Evolutionary conservation across 2,888 invertebrate species (phyloP), one percentile per base, ranked within the genome.

Genomic region (Eugnorisma glareosa): DNA sequence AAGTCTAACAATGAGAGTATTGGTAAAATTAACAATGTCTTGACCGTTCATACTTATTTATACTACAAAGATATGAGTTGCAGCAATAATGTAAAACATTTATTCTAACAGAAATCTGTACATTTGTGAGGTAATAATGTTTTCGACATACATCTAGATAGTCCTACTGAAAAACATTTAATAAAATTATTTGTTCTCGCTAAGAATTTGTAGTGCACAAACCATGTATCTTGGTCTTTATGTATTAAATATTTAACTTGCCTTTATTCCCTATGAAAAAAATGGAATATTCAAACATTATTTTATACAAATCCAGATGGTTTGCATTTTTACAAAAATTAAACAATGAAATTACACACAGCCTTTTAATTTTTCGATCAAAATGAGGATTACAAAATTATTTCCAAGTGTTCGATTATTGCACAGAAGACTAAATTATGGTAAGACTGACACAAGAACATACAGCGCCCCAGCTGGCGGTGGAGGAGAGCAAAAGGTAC

Each of bases 331-430:
- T 81, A 75, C 67, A 78, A 59, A 80, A 83, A 81, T 81, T 79
- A 87, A 84, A 78, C 48, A 77, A 78, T 80, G 73, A 59, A 75
- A 81, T 83, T 73, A 85, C 86, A 75, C 57, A 67, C 64, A 80
- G 73, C 71, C 81, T 87, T 82, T 83, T 83, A 78, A 80, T 88
- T 86, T 86, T 90, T 93, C 92, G 13, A 51, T 66, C 66, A 93
- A 77, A 86, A 96, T 96, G 96, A 91, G 85, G 77, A 91, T 93
- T 87, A 88, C 91, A 73, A 96, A 95, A 94, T 95, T 96, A 83
- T 89, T 93, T 87, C 88, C 85, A 51, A 91, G 91, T 93, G 85
- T 81, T 31, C 91, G 83, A 84, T 79, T 89, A 70, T 77, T 91
- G n/a, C 67, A 78, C 35, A 89, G 80, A 37, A 83, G 85, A 48